A percentile compares a stretch with the other conserved stretches of the same genome.
phyloP scores from a whole-genome alignment of 2,888 invertebrate genomes.

The Diplazon laetatorius region DNA sequence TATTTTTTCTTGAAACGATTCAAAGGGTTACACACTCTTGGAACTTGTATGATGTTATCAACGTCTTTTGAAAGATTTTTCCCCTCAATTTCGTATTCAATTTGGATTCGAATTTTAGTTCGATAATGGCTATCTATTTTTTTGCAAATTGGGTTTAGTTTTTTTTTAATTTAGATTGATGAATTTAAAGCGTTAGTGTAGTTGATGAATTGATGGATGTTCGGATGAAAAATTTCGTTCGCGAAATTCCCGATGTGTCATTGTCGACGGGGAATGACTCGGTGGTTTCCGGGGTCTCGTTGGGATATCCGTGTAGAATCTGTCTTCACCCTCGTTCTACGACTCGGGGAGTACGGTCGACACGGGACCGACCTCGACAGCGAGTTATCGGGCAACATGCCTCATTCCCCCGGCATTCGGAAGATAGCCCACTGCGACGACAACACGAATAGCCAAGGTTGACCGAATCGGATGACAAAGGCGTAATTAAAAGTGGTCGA shows the following conservation, averaged over 20 bases:
- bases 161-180: too few species aligned
- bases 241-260: conserved; percentile 44
- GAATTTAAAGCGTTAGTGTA: too few species aligned
- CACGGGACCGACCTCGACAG: conserved; percentile 36
- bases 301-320: conserved; percentile 48
- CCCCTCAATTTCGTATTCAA: too few species aligned
- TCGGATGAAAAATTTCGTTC: conserved; percentile 32
- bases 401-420: conserved; percentile 52
- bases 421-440: background rate
- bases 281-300: conserved; percentile 49
- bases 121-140: background rate
- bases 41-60: too few species aligned
- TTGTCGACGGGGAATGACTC: conserved; percentile 38
- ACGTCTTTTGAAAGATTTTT: too few species aligned
- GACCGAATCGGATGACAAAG: conserved; percentile 13
- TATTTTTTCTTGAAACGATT: too few species aligned
- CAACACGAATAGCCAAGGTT: background rate
- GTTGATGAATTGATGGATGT: conserved; percentile 15
- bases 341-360: conserved; percentile 45
- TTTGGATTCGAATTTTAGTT: background rate
- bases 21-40: too few species aligned
- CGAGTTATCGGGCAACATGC: conserved; percentile 44
- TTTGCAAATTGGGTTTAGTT: background rate
- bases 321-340: conserved; percentile 43
- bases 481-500: conserved; percentile 34